Percentiles rank a stretch among this genome's conserved stretches.
These are phyloP conservation scores for Emmelina monodactyla DNA, from an alignment of 2,888 invertebrate species.

Conservation along the genomic window DNA sequence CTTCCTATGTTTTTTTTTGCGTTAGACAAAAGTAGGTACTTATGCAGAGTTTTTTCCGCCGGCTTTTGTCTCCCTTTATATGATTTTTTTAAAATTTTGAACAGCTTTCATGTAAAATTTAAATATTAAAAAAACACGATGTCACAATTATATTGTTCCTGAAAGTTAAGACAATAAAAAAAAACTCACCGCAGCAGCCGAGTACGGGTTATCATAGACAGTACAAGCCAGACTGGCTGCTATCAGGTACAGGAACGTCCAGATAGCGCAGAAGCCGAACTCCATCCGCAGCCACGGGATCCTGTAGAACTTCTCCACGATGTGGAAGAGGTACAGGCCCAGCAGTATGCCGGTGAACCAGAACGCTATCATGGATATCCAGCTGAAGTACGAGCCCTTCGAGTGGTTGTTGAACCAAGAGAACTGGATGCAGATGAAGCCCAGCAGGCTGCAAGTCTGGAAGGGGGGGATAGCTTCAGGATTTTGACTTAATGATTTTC, in stretches of 20 bases:
- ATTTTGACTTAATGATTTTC: no score
- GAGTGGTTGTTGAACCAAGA: slow-evolving; percentile 57
- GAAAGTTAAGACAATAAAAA: no score
- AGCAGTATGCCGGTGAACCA: slow-evolving; percentile 85
- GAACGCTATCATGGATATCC: slow-evolving; percentile 83
- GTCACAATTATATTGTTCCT: no score
- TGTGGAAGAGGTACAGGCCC: slow-evolving; percentile 82
- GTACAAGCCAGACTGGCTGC: slow-evolving; percentile 76
- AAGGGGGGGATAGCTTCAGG: slow-evolving; percentile 9
- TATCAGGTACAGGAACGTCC: slow-evolving; percentile 78
- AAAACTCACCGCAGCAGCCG: slow-evolving; percentile 79
- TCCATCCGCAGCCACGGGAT: slow-evolving; percentile 90
- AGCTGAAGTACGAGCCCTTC: slow-evolving; percentile 77
- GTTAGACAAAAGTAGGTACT: no score
- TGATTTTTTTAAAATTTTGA: no score
- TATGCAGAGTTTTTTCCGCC: no score
- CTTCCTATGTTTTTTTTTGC: no score
- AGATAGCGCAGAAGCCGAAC: slow-evolving; percentile 75
- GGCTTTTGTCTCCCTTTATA: no score
- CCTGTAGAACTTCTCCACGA: slow-evolving; percentile 83
- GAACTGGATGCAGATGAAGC: slow-evolving; percentile 82
- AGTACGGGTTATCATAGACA: slow-evolving; percentile 64
- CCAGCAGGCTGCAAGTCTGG: slow-evolving; percentile 73
- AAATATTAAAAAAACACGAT: no score
- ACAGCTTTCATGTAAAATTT: no score